Base-by-base conservation (phyloP, 2,113 vertebrate species). In the Myrmophylax atrothorax region DNA sequence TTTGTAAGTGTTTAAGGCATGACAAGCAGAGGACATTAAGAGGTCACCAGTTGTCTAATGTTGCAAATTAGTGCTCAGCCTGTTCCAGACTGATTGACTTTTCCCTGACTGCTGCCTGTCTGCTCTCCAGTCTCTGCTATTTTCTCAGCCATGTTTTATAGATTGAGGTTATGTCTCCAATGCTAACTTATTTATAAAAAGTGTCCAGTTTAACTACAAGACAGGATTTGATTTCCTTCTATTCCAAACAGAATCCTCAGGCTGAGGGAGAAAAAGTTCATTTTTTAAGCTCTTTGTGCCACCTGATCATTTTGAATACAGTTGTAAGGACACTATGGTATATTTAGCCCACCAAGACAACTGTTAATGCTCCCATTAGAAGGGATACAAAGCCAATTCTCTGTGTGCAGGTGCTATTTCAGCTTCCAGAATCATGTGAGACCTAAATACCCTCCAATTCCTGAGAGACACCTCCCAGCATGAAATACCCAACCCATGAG, bases 11-110 rank as follows among this genome's bases (percentile, higher is more conserved):
- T 49, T 55, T 53, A 91, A 58, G 38, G 9, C 28, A 55, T 33
- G 23, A 68, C n/a, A 84, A 58, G 52, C 4, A 69, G 85, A 92
- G 90, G 35, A 79, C 46, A 93, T 52, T 81, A 67, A 91, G 96
- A 94, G 68, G 81, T 95, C 75, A 95, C 69, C 58, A 37, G 46
- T 49, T 84, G 35, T 85, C 79, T 83, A 86, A 92, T 63, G 73
- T 31, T 75, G 31, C 68, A 63, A 84, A 47, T 19, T 78, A 58
- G 66, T 50, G 33, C 84, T 91, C 83, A 55, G 59, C 37, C 40
- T 75, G n/a, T 55, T 92, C 67, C 52, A 58, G 63, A 49, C 13
- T 44, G 50, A 90, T 29, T 89, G 56, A 93, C 80, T 88, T 95
- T 84, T 69, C 26, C 52, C 26, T 37, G 58, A 66, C 18, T 80